Percentiles rank a stretch among this genome's conserved stretches.
phyloP scores from a whole-genome alignment of 2,888 invertebrate genomes.

The Laspeyria flexula region DNA sequence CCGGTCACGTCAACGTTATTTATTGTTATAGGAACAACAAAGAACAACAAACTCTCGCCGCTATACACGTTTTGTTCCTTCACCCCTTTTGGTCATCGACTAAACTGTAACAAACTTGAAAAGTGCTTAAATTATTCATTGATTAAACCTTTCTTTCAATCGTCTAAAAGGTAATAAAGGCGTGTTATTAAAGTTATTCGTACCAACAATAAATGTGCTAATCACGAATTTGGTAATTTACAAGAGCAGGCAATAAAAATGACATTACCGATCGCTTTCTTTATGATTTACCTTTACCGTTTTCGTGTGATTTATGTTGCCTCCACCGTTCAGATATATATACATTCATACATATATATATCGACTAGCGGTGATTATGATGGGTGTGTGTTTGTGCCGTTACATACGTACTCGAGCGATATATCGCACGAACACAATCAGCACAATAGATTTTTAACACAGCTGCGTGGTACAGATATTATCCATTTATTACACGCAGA shows the following conservation, averaged over 20 bases:
- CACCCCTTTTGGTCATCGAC: conserved; percentile 52
- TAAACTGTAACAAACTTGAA: conserved; percentile 22
- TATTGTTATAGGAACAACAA: conserved; percentile 78
- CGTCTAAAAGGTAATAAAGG: not conserved
- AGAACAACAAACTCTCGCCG: conserved; percentile 67
- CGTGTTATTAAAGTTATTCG: conserved; percentile 3
- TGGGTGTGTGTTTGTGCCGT: not conserved
- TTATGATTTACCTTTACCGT: conserved; percentile 43
- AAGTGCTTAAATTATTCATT: conserved; percentile 6
- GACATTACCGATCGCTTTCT: conserved; percentile 44
- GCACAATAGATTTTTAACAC: not conserved
- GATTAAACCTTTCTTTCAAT: conserved; percentile 2
- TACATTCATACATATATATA: conserved; percentile 7
- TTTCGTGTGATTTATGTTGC: conserved; percentile 39
- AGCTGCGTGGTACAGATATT: not conserved
- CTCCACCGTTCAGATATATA: conserved; percentile 4
- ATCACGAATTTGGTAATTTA: conserved; percentile 38
- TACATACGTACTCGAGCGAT: not conserved
- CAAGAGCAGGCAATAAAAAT: conserved; percentile 41
- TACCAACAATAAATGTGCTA: conserved; percentile 20
- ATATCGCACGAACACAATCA: not conserved
- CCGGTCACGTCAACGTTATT: conserved; percentile 82
- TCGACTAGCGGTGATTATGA: conserved; percentile 24
- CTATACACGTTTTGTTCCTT: conserved; percentile 63
- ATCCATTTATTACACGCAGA: not conserved